Evolutionary conservation across 2,113 vertebrate species (phyloP), one percentile per base, ranked within the genome.

Genomic region (Dicerorhinus sumatrensis): DNA sequence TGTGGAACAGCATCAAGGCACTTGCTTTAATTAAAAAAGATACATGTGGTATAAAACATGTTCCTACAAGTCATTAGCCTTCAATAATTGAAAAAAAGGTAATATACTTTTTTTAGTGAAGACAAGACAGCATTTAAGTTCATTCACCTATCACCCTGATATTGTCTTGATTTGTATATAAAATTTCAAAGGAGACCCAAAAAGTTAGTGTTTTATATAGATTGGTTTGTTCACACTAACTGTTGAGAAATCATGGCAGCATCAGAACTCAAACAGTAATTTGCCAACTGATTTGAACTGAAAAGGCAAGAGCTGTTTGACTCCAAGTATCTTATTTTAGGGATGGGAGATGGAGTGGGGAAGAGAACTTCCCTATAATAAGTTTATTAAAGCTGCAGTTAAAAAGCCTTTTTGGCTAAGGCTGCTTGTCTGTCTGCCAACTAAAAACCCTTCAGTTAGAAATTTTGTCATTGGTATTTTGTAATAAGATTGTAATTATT

Each of bases 21-120:
- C 92, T 92, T 96, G 77, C 46, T 87, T 96, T 82, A 87, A 94
- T 91, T 91, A 16, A 93, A 97, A 94, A 94, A 91, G 51, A 58
- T 9, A 46, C 18, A 90, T 46, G 27, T 87, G 39, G 42, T 94
- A 96, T 77, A 89, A 97, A 95, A 94, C 18, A 85, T 36, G 42
- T 73, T 39, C 72, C 72, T 72, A 69, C 86, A 75, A 92, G 70
- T 81, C 39, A 80, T 12, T 48, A 70, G 33, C 72, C 60, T 88
- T 93, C 29, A 86, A 91, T 29, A 91, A 85, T 12, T 36, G 4
- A 0, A 12, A 25, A 33, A 39, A 79, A 80, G 33, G 60, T 29
- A 75, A 39, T 83, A 36, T 62, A 51, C 27, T 62, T 58, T 89
- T 89, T 89, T 89, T 42, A n/a, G 58, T 77, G 48, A 92, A 36